These are phyloP conservation scores for Aethes cnicana DNA, from an alignment of 2,888 invertebrate species.

Conservation along the genomic window DNA sequence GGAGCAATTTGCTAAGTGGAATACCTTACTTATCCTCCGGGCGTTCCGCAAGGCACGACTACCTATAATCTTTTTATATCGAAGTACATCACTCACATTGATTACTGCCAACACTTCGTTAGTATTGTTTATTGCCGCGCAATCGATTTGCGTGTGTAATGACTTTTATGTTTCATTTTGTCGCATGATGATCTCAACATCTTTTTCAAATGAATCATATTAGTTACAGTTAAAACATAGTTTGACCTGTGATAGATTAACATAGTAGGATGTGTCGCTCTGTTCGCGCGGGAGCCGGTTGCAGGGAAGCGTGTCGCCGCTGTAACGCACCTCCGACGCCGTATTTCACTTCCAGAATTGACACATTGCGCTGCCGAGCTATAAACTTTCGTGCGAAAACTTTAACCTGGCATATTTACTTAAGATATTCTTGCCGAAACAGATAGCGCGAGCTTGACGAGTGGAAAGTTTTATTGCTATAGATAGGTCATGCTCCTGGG, in stretches of 20 bases:
- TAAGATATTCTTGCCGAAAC: slow-evolving; percentile 71
- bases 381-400: slow-evolving; percentile 73
- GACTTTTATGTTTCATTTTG: slow-evolving; percentile 43
- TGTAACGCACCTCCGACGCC: slow-evolving; percentile 57
- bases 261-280: too few species aligned
- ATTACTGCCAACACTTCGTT: slow-evolving; percentile 51
- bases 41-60: slow-evolving; percentile 64
- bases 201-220: too few species aligned
- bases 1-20: slow-evolving; percentile 72
- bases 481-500: slow-evolving; percentile 77
- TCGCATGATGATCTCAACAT: too few species aligned
- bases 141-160: slow-evolving; percentile 20
- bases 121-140: slow-evolving; percentile 33
- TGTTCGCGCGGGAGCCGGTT: too few species aligned
- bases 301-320: slow-evolving; percentile 84
- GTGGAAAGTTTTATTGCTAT: slow-evolving; percentile 75
- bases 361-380: slow-evolving; percentile 70
- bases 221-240: background rate
- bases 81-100: slow-evolving; percentile 67
- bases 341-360: slow-evolving; percentile 79
- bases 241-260: background rate
- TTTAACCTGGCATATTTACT: slow-evolving; percentile 79
- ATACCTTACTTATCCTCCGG: slow-evolving; percentile 72
- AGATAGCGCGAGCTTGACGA: slow-evolving; percentile 74
- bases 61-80: slow-evolving; percentile 61